These are phyloP conservation scores for Belonocnema kinseyi DNA, from an alignment of 1,140 invertebrate genomes.

Conservation along the genomic window DNA sequence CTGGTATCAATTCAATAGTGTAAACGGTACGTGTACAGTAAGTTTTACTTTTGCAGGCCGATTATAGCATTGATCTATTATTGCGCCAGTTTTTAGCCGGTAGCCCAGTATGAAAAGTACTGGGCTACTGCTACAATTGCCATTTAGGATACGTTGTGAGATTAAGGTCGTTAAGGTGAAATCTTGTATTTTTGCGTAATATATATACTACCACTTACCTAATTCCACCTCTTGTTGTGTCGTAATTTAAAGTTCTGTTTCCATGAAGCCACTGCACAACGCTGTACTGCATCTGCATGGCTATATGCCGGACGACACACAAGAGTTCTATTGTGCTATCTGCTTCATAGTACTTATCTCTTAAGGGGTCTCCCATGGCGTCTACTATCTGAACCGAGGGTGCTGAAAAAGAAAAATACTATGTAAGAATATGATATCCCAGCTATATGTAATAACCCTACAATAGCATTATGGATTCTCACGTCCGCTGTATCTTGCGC, in stretches of 20 bases:
- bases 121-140: too few relatives aligned
- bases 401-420: constrained; percentile 72
- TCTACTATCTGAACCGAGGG: constrained; percentile 86
- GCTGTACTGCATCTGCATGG: constrained; percentile 79
- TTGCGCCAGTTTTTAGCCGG: too few relatives aligned
- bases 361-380: constrained; percentile 80
- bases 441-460: too few relatives aligned
- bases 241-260: constrained; percentile 82
- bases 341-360: constrained; percentile 86
- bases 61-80: too few relatives aligned
- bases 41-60: too few relatives aligned
- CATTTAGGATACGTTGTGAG: background rate
- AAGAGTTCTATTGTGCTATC: constrained; percentile 85
- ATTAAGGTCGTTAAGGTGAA: background rate
- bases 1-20: too few relatives aligned
- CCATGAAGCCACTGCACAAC: constrained; percentile 84
- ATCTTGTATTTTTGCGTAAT: background rate
- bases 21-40: too few relatives aligned
- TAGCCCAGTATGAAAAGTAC: too few relatives aligned
- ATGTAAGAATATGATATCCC: too few relatives aligned
- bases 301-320: constrained; percentile 84
- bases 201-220: constrained; percentile 75
- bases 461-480: too few relatives aligned
- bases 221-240: constrained; percentile 84
- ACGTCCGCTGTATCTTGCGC: too few relatives aligned